A percentile compares a stretch with the other conserved stretches of the same genome.
Evolutionary conservation across 1,140 invertebrate genomes (phyloP).

Genomic region (Delia radicum): DNA sequence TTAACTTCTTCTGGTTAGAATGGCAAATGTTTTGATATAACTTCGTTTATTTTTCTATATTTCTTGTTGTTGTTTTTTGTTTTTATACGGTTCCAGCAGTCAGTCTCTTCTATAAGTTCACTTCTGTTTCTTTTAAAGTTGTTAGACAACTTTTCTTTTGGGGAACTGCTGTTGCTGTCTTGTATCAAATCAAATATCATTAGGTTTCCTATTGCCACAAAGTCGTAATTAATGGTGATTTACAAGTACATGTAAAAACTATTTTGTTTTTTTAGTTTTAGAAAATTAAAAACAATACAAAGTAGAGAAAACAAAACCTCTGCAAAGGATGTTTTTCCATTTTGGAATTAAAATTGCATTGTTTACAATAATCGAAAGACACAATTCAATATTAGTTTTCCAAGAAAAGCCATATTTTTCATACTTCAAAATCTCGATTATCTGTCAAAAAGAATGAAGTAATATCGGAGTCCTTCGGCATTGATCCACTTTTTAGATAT

Average conservation of each 20-base stretch:
- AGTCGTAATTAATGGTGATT: background rate
- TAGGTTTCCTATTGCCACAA: background rate
- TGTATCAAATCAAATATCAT: background rate
- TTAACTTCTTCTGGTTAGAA: background rate
- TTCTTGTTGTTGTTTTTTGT: background rate
- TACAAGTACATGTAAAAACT: background rate
- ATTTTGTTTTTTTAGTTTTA: background rate
- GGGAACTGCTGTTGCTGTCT: background rate
- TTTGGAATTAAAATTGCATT: background rate
- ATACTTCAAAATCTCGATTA: no score
- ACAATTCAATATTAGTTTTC: no score
- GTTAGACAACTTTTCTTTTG: slow-evolving; percentile 13
- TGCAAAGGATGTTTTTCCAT: background rate
- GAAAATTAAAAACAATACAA: no score
- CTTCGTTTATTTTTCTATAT: background rate
- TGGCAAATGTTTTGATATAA: background rate
- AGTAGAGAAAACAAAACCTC: no score
- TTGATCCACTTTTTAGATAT: no score
- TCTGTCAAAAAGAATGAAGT: no score
- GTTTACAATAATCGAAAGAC: no score
- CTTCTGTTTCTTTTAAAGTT: background rate
- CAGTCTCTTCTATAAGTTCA: background rate
- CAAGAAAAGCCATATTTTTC: no score
- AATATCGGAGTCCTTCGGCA: no score
- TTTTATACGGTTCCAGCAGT: background rate